Percentiles rank a stretch among this genome's conserved stretches.
These are phyloP conservation scores for Lepidocyrtinus sp. DNA, from an alignment of 2,888 invertebrate genomes.

Conservation along the genomic window DNA sequence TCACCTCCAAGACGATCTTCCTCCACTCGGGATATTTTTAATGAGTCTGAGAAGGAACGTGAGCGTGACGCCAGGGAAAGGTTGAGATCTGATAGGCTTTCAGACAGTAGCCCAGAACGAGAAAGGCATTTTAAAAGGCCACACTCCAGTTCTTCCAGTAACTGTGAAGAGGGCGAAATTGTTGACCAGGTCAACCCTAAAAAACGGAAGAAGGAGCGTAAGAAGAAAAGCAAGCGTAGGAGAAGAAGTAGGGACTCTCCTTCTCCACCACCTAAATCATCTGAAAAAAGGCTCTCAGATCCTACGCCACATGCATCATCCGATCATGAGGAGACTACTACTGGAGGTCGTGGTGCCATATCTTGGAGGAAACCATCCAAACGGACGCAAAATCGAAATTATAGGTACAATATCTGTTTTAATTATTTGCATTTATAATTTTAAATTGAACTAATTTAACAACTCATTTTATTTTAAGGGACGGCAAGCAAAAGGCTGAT, in stretches of 20 bases:
- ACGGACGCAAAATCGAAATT: conserved; percentile 83
- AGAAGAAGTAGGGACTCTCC: conserved; percentile 74
- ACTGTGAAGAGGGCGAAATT: conserved; percentile 78
- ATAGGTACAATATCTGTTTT: conserved; percentile 71
- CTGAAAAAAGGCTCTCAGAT: conserved; percentile 44
- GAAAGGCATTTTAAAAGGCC: conserved; percentile 50
- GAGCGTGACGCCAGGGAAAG: conserved; percentile 1
- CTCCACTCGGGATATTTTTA: background rate
- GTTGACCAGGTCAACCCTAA: conserved; percentile 73
- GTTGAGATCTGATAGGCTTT: background rate
- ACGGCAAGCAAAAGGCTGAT: conserved; percentile 57
- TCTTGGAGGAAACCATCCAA: conserved; percentile 87
- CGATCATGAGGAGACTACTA: conserved; percentile 32
- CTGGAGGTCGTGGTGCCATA: conserved; percentile 69
- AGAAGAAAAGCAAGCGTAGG: conserved; percentile 73
- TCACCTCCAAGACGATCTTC: conserved; percentile 25
- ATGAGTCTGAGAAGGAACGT: background rate
- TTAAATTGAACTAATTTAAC: background rate
- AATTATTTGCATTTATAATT: background rate
- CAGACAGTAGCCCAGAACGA: conserved; percentile 29
- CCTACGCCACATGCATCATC: conserved; percentile 21
- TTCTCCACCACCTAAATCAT: conserved; percentile 18
- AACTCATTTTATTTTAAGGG: conserved; percentile 31
- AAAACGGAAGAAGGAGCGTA: conserved; percentile 70
- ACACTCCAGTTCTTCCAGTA: conserved; percentile 59